phyloP scores from a whole-genome alignment of 1,140 invertebrate genomes.

The Drosophila lowei region DNA sequence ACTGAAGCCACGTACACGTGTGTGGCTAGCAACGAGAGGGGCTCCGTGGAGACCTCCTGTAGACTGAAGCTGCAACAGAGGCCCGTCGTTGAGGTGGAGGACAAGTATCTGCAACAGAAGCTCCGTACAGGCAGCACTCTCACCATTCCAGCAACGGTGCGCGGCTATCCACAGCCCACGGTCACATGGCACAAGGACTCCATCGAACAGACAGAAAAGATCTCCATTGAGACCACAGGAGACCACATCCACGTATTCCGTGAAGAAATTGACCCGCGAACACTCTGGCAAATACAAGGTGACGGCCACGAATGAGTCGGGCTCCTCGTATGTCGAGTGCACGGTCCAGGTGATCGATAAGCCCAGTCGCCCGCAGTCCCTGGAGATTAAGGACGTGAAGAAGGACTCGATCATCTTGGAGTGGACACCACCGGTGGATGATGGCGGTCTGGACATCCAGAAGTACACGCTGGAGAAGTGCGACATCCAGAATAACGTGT shows the following conservation, averaged over 20 bases:
- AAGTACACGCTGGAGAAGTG: conserved; percentile 93
- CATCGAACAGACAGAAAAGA: conserved; percentile 81
- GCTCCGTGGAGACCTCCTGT: conserved; percentile 88
- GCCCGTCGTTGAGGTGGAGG: conserved; percentile 86
- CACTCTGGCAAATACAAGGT: conserved; percentile 88
- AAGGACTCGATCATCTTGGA: conserved; percentile 89
- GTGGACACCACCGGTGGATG: conserved; percentile 92
- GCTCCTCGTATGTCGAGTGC: conserved; percentile 88
- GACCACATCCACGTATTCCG: conserved; percentile 85
- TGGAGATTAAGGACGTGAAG: conserved; percentile 89
- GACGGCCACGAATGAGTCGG: conserved; percentile 88
- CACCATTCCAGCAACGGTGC: conserved; percentile 86
- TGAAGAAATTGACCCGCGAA: conserved; percentile 85
- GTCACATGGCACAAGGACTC: conserved; percentile 88
- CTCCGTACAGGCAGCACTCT: conserved; percentile 86
- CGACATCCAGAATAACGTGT: conserved; percentile 87
- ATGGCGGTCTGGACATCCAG: conserved; percentile 90
- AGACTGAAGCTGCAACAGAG: conserved; percentile 87
- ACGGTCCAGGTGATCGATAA: conserved; percentile 93
- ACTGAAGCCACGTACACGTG: conserved; percentile 89
- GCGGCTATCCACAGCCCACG: conserved; percentile 88
- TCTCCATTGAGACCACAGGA: conserved; percentile 85
- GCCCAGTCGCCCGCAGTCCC: conserved; percentile 91
- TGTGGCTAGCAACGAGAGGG: conserved; percentile 89
- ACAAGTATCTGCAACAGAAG: conserved; percentile 86